Conservation (phyloP, 2,113 vertebrate species). For the Prietella phreatophila region DNA sequence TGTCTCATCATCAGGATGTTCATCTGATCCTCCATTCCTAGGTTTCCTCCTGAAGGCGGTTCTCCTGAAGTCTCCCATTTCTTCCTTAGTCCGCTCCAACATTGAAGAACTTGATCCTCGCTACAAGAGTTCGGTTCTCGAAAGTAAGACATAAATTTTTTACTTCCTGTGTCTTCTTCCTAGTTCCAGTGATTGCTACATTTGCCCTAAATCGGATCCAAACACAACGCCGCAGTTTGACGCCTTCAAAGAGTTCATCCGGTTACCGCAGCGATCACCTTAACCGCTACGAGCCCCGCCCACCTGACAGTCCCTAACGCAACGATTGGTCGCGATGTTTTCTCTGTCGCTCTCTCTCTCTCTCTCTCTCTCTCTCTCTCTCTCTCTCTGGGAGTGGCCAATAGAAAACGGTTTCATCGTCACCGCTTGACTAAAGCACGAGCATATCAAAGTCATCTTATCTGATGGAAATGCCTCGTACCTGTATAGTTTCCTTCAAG, state of each 20-base stretch:
- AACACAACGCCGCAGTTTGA: background rate
- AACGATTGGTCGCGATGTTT: background rate
- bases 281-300: conserved; percentile 10
- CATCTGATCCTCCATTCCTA: background rate
- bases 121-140: too few species aligned
- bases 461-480: background rate
- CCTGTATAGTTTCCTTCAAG: background rate
- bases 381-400: background rate
- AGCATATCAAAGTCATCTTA: background rate
- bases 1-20: conserved; percentile 30
- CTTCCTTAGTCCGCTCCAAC: conserved; percentile 24
- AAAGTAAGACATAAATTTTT: background rate
- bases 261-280: conserved; percentile 26
- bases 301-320: background rate
- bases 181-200: background rate
- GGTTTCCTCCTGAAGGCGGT: conserved; percentile 51
- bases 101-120: conserved; percentile 26
- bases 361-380: too few species aligned
- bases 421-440: too few species aligned
- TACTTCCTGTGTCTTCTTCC: background rate
- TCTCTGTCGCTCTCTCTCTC: too few species aligned
- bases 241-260: background rate
- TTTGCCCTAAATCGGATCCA: background rate
- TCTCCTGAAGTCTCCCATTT: conserved; percentile 52
- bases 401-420: background rate